phyloP scores from a whole-genome alignment of 2,888 invertebrate genomes.

The Xestobium rufovillosum region DNA sequence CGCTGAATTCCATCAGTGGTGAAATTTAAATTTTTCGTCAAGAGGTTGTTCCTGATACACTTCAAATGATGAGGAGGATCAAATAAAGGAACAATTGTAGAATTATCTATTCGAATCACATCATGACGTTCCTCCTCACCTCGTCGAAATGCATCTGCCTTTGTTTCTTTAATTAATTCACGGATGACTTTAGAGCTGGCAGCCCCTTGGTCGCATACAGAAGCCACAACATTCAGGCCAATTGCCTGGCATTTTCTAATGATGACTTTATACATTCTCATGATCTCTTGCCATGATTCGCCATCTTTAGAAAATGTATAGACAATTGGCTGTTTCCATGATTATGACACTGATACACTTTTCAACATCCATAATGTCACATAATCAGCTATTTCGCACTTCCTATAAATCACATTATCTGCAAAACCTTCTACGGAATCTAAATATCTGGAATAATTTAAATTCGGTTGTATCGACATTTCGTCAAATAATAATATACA shows the following conservation, averaged over 20 bases:
- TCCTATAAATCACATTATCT: conserved; percentile 1
- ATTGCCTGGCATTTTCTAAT: conserved; percentile 2
- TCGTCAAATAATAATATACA: conserved; percentile 2
- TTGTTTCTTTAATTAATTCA: neutral
- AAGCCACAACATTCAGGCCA: neutral
- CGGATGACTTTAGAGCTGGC: neutral
- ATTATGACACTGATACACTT: conserved; percentile 2
- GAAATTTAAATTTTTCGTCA: neutral
- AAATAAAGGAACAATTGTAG: conserved; percentile 15
- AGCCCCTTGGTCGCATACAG: neutral
- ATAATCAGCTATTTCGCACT: conserved; percentile 1
- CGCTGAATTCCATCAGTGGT: neutral
- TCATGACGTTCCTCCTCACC: neutral
- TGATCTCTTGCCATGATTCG: neutral
- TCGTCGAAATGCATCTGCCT: conserved; percentile 1
- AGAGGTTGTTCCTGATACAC: conserved; percentile 1
- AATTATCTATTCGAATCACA: conserved; percentile 5
- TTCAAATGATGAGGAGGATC: conserved; percentile 8
- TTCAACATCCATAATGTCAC: conserved; percentile 3
- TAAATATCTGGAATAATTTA: neutral
- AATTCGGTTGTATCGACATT: conserved; percentile 1
- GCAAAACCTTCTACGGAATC: conserved; percentile 3
- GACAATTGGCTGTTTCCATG: conserved; percentile 2
- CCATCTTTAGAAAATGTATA: conserved; percentile 1
- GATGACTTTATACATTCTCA: conserved; percentile 1